Evolutionary conservation across 1,140 invertebrate species (phyloP).

Genomic region (Penaeus japonicus): DNA sequence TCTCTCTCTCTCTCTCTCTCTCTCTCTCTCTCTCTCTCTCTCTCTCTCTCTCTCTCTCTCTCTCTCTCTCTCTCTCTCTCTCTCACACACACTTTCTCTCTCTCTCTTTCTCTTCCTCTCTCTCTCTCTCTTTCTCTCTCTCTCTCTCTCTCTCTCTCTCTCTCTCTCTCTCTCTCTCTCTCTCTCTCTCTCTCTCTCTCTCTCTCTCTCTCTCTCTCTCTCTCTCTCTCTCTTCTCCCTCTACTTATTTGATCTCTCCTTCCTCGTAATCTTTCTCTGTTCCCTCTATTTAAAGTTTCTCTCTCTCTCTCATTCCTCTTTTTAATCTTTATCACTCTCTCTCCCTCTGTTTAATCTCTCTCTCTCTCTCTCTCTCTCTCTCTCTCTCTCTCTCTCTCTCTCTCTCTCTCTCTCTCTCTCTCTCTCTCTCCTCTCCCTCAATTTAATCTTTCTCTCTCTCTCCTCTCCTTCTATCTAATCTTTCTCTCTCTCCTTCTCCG

Average conservation of each 20-base stretch:
- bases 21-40: background rate
- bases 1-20: background rate
- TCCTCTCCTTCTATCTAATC: background rate
- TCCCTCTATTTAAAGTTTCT: background rate
- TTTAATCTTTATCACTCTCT: background rate
- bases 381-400: background rate
- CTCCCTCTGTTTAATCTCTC: background rate
- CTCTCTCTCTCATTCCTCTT: background rate
- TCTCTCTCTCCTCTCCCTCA: background rate
- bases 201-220: background rate
- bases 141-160: background rate
- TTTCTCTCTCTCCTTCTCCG: background rate
- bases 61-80: background rate
- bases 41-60: background rate
- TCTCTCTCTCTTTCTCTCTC: background rate
- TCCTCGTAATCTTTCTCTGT: background rate
- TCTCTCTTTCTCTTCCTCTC: background rate
- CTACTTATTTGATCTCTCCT: background rate
- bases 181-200: background rate
- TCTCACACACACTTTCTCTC: background rate
- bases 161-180: background rate
- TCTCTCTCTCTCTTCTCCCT: background rate
- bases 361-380: background rate
- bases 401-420: constrained; percentile 1
- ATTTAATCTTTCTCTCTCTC: no score